Base-by-base conservation (phyloP, 2,797 vertebrate species). In the Clarias pachynema region DNA sequence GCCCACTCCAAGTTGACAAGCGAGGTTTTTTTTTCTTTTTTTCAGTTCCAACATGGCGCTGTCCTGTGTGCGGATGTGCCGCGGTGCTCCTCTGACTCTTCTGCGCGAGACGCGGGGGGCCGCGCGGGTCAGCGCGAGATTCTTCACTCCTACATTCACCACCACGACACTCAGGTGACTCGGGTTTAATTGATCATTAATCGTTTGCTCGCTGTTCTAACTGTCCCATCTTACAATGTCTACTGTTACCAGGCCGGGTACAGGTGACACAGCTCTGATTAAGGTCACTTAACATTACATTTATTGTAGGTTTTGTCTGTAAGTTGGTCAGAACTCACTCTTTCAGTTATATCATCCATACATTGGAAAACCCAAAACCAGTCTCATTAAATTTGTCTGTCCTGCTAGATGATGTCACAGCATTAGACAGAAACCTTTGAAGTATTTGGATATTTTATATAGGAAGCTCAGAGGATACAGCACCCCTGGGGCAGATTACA, bases 21-120 rank as follows among this genome's bases (percentile, higher is more conserved):
- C 83, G 9, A 66, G 60, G 6, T 62, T 62, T 59, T 59, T 22
- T 37, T 9, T 22, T 68, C 26, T 59, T 59, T 20, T 49, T 80
- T 62, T 68, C 1, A 70, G 10, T 49, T 49, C 10, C 89, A 90
- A 93, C 90, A 96, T 96, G 95, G 94, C 94, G 93, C 86, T 93
- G 92, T 93, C 91, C 93, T 91, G 89, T 86, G 69, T 86, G 2
- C 85, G 86, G 0, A 40, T 93, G 66, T 91, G 90, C n/a, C 72
- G 87, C 0, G 86, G 75, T n/a, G 80, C 92, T 91, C 91, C 93
- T 88, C 60, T 94, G 90, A 83, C 82, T 59, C 89, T 93, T 68
- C 86, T 93, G 1, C 89, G 82, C 74, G 86, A 89, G 34, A 77
- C 92, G 49, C 86, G 91, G 86, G 89, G 91, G 86, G 89, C 86